Conservation (phyloP, 1,140 invertebrate species). For the Drosophila azteca region DNA sequence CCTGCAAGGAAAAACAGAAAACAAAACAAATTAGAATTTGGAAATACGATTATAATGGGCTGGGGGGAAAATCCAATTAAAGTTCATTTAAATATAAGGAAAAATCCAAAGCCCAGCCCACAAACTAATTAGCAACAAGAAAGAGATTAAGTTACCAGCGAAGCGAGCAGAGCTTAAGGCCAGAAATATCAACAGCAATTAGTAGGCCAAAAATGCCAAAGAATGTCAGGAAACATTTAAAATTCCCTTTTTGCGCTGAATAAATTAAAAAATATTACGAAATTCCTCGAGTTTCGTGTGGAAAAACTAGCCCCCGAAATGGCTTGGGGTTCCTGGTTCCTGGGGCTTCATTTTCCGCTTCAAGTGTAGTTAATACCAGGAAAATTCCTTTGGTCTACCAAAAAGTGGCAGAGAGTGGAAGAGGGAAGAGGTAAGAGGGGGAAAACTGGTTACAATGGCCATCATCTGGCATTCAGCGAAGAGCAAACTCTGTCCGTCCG, state of each 20-base stretch:
- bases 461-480: conserved; percentile 18
- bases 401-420: conserved; percentile 22
- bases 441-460: conserved; percentile 34
- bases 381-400: conserved; percentile 42
- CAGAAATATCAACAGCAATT: conserved; percentile 61
- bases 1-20: conserved; percentile 61
- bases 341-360: conserved; percentile 54
- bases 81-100: conserved; percentile 54
- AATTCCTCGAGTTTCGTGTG: conserved; percentile 37
- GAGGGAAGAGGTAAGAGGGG: too few species aligned
- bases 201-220: conserved; percentile 22
- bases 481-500: conserved; percentile 42
- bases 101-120: conserved; percentile 14
- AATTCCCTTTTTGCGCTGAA: conserved; percentile 42
- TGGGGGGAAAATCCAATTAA: conserved; percentile 56
- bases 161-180: conserved; percentile 10
- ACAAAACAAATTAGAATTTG: conserved; percentile 43
- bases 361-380: conserved; percentile 62
- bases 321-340: too few species aligned
- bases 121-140: conserved; percentile 56
- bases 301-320: too few species aligned
- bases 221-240: conserved; percentile 35
- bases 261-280: conserved; percentile 53
- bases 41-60: conserved; percentile 32
- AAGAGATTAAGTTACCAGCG: conserved; percentile 44